A percentile compares a stretch with the other conserved stretches of the same genome.
Evolutionary conservation across 1,140 invertebrate genomes (phyloP).

Genomic region (Drosophila tristis): DNA sequence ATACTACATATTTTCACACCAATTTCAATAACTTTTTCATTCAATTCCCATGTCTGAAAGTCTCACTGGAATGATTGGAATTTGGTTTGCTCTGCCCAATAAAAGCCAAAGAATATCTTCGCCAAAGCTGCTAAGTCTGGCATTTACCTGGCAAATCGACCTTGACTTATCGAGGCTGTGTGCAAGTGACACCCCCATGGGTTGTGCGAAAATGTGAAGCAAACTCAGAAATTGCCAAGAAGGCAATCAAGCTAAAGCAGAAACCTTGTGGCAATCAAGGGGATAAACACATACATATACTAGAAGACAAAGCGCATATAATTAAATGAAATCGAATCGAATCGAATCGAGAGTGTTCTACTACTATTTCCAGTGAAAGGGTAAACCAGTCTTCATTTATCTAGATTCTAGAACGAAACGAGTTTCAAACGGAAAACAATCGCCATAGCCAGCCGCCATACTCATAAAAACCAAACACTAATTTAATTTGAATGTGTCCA

Average conservation of each 20-base stretch:
- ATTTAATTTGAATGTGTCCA: conserved; percentile 54
- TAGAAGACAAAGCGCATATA: conserved; percentile 2
- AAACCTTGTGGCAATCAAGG: conserved; percentile 45
- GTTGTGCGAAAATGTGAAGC: conserved; percentile 47
- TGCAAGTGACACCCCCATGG: conserved; percentile 46
- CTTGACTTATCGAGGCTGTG: conserved; percentile 32
- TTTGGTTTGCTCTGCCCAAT: background rate
- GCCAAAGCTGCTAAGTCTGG: conserved; percentile 34
- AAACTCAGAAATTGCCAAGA: conserved; percentile 50
- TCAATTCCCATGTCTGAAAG: no score
- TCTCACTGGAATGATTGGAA: background rate
- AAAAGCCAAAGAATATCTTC: conserved; percentile 9
- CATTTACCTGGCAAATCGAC: conserved; percentile 41
- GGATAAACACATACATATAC: conserved; percentile 5
- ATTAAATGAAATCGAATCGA: conserved; percentile 31
- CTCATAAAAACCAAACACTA: conserved; percentile 36
- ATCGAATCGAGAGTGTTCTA: conserved; percentile 48
- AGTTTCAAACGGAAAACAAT: conserved; percentile 33
- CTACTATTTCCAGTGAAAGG: conserved; percentile 34
- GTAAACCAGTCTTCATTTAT: conserved; percentile 20
- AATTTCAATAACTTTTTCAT: no score
- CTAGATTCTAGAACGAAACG: conserved; percentile 34
- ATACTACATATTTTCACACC: no score
- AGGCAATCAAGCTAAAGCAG: conserved; percentile 23
- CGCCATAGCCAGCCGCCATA: conserved; percentile 13